Evolutionary conservation across 2,888 invertebrate genomes (phyloP).

Genomic region (Asteroscopus sphinx): DNA sequence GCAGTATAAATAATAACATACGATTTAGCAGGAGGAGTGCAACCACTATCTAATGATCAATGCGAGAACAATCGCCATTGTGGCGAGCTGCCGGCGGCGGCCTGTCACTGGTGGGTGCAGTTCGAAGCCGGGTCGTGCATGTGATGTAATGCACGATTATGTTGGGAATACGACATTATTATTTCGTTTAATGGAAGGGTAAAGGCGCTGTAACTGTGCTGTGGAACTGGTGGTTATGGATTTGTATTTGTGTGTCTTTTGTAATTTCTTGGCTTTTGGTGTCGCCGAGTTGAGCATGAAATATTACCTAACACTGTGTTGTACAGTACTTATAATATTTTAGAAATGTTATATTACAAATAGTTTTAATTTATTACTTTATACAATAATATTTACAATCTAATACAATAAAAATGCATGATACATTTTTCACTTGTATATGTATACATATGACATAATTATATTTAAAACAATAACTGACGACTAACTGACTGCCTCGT

Average conservation of each 20-base stretch:
- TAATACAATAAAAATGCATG: no score
- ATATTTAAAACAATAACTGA: no score
- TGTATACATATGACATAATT: no score
- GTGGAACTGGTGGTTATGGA: not conserved
- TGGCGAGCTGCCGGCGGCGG: constrained; percentile 79
- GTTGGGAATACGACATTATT: constrained; percentile 58
- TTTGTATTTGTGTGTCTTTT: not conserved
- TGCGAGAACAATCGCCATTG: constrained; percentile 84
- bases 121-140: constrained; percentile 53
- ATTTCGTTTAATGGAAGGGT: constrained; percentile 35
- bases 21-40: constrained; percentile 68
- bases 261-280: no score
- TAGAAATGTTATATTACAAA: no score
- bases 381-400: no score
- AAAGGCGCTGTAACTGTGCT: constrained; percentile 2
- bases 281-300: no score
- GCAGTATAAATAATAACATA: constrained; percentile 68
- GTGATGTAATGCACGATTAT: constrained; percentile 62
- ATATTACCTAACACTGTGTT: no score
- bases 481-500: no score
- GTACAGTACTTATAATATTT: no score
- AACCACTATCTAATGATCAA: constrained; percentile 71
- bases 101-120: constrained; percentile 77
- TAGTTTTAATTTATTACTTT: no score
- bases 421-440: no score